A percentile compares a stretch with the other conserved stretches of the same genome.
Evolutionary conservation across 1,140 invertebrate species (phyloP).

Genomic region (Neodiprion fabricii): DNA sequence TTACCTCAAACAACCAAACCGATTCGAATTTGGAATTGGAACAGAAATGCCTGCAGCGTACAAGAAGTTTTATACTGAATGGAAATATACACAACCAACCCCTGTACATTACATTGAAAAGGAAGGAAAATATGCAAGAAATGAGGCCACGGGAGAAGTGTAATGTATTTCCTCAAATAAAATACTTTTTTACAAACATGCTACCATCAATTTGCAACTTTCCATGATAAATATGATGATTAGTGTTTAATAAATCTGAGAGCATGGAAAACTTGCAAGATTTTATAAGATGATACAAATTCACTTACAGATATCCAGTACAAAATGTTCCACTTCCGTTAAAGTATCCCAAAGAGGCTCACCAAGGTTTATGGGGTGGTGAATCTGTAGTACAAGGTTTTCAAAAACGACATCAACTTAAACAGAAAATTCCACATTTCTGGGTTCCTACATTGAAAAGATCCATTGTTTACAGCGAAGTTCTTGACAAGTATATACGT

Average conservation of each 20-base stretch:
- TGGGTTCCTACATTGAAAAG: constrained; percentile 85
- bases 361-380: constrained; percentile 94
- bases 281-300: constrained; percentile 24
- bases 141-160: constrained; percentile 77
- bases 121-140: constrained; percentile 73
- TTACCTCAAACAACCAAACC: constrained; percentile 40
- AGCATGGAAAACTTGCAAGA: neutral
- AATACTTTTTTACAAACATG: constrained; percentile 21
- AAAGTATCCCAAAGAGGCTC: constrained; percentile 77
- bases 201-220: constrained; percentile 25
- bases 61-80: constrained; percentile 87
- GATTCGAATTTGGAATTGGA: constrained; percentile 69
- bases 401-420: constrained; percentile 68
- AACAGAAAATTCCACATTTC: constrained; percentile 76
- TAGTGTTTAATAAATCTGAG: neutral
- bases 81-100: constrained; percentile 73
- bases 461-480: constrained; percentile 90
- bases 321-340: constrained; percentile 83
- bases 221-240: constrained; percentile 31
- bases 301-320: constrained; percentile 64
- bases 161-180: constrained; percentile 46
- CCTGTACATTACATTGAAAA: constrained; percentile 88
- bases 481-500: constrained; percentile 86
- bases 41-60: constrained; percentile 81
- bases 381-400: constrained; percentile 94